Conservation (phyloP, 2,797 vertebrate species). For the Eremophila alpestris region DNA sequence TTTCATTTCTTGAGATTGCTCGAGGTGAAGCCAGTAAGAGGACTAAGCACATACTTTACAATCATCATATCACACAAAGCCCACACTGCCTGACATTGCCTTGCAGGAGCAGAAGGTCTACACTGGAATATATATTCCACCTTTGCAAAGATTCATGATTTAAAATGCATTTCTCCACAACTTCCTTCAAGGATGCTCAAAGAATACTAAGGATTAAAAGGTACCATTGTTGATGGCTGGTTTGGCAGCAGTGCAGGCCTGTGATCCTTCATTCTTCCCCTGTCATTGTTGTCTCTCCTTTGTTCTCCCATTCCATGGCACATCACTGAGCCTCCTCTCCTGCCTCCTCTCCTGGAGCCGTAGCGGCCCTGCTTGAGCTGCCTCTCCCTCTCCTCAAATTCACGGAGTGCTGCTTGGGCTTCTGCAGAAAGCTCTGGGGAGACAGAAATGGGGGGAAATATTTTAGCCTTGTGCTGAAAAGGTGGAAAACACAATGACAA, state of each 20-base stretch:
- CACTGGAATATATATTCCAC: background rate
- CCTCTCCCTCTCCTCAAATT: conserved; percentile 92
- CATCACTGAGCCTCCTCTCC: conserved; percentile 76
- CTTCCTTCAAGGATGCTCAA: background rate
- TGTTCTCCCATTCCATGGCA: conserved; percentile 81
- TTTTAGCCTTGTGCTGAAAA: background rate
- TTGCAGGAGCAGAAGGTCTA: background rate
- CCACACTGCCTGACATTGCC: background rate
- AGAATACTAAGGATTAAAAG: background rate
- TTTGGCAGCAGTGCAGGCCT: conserved; percentile 84
- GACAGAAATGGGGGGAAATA: background rate
- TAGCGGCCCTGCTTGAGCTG: conserved; percentile 88
- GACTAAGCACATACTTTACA: background rate
- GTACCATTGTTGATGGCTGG: conserved; percentile 88
- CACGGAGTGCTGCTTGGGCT: conserved; percentile 91
- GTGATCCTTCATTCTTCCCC: conserved; percentile 88
- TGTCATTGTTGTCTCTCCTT: conserved; percentile 80
- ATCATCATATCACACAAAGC: background rate
- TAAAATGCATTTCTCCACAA: background rate
- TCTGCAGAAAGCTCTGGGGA: conserved; percentile 92
- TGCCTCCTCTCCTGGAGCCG: conserved; percentile 80
- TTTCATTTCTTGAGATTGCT: background rate
- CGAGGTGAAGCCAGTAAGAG: background rate
- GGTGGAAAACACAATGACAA: background rate
- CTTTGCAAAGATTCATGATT: background rate